A percentile compares a stretch with the other conserved stretches of the same genome.
phyloP scores from a whole-genome alignment of 2,888 invertebrate genomes.

The Hoplodrina ambigua region DNA sequence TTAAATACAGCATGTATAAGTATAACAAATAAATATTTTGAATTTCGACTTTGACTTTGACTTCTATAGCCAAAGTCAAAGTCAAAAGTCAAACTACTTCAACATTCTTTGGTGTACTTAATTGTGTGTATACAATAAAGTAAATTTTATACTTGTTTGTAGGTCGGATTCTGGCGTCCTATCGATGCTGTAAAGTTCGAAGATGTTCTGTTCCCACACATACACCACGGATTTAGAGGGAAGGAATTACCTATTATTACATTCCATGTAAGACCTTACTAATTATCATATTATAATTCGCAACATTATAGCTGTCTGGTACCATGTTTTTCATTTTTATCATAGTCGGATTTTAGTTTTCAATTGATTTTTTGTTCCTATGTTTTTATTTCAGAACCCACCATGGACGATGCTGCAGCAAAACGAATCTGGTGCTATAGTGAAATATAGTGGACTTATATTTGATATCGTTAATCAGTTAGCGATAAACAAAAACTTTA shows the following conservation, averaged over 20 bases:
- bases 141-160: not conserved
- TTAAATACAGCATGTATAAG: too few relatives aligned
- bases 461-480: conserved; percentile 95
- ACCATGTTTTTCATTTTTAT: too few relatives aligned
- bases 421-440: conserved; percentile 90
- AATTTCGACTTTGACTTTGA: too few relatives aligned
- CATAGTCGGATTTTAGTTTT: too few relatives aligned
- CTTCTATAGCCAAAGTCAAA: too few relatives aligned
- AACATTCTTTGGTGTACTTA: not conserved
- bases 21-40: too few relatives aligned
- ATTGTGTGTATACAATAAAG: too few relatives aligned
- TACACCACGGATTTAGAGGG: conserved; percentile 94
- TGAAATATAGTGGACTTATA: conserved; percentile 92
- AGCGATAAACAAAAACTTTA: conserved; percentile 94
- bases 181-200: conserved; percentile 92
- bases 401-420: conserved; percentile 95
- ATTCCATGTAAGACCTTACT: conserved; percentile 92
- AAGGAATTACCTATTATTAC: conserved; percentile 93
- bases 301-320: too few relatives aligned
- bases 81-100: too few relatives aligned
- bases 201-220: conserved; percentile 95
- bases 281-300: too few relatives aligned
- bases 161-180: conserved; percentile 94
- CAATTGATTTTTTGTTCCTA: too few relatives aligned
- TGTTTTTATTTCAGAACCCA: conserved; percentile 92